Conservation (phyloP, 2,888 invertebrate genomes). For the Tinea semifulvella region DNA sequence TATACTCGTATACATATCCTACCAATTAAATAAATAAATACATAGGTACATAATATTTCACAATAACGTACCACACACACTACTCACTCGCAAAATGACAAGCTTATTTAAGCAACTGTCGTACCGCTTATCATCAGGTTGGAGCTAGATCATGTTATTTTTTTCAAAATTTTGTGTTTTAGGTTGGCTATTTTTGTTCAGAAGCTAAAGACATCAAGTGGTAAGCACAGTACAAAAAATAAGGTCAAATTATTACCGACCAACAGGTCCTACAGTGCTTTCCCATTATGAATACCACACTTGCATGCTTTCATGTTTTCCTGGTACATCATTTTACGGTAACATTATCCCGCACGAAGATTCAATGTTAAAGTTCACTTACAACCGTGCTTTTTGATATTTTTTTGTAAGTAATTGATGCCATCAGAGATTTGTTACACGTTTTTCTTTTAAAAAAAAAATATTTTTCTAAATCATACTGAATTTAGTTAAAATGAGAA, state of each 20-base stretch:
- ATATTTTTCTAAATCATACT: not conserved
- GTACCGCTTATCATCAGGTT: no score
- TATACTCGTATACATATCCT: no score
- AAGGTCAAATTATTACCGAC: not conserved
- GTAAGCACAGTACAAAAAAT: no score
- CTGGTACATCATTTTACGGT: constrained; percentile 34
- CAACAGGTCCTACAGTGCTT: not conserved
- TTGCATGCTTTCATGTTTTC: constrained; percentile 26
- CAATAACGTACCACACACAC: no score
- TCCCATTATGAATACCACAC: constrained; percentile 27
- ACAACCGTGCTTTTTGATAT: not conserved
- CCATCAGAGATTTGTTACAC: not conserved
- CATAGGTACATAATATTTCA: no score
- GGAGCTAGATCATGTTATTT: no score
- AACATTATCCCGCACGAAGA: constrained; percentile 33
- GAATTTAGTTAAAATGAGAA: not conserved
- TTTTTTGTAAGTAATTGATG: constrained; percentile 5
- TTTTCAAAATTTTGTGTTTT: no score
- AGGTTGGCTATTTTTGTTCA: no score
- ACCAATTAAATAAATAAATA: no score
- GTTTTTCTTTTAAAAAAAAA: not conserved
- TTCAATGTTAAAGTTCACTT: constrained; percentile 9
- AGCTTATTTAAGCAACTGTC: no score
- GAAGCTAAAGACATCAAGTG: no score
- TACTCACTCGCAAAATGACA: no score